Evolutionary conservation across 2,888 invertebrate species (phyloP), one percentile per base, ranked within the genome.

Genomic region (Drosophila barbarae): DNA sequence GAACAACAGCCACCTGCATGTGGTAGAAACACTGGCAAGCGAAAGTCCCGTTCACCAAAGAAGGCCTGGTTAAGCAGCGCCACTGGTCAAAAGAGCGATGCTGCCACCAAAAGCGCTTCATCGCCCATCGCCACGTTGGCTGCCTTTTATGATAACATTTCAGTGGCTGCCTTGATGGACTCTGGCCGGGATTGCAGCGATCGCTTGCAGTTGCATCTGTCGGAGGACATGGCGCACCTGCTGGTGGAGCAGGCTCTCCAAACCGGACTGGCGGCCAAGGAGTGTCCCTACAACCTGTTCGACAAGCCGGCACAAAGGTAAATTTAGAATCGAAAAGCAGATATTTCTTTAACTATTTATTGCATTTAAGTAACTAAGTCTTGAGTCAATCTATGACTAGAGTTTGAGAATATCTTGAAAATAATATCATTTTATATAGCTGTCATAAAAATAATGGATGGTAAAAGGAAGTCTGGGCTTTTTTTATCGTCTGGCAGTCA

Each of bases 91-190:
- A 71, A 56, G 38, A 58, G 18, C 21, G 58, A 69, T n/a, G 5
- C n/a, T 41, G 36, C 18, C 12, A 36, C 8, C 36, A 36, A 9
- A n/a, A 12, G 10, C 5, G 3, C 23, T 1, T 80, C 87, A 15
- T 73, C 86, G 56, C 86, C 89, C 6, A 71, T 91, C 50, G 90
- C 90, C 71, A 85, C 87, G 12, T 70, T 92, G 51, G 90, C 91
- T 51, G 47, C 90, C n/a, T 89, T 91, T 59, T 89, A 89, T 60
- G 88, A 89, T 50, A 86, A 87, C 61, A 63, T 89, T 38, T 89
- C 76, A 68, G 78, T 75, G 73, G 89, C 86, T 76, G 89, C 85
- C 77, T 90, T 87, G 66, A 68, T 88, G 63, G 78, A 77, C 26
- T 59, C 64, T 7, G n/a, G 66, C 32, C 26, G 44, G 18, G 73